Evolutionary conservation across 2,113 vertebrate species (phyloP).

Genomic region (Pseudorhombus dupliciocellatus): DNA sequence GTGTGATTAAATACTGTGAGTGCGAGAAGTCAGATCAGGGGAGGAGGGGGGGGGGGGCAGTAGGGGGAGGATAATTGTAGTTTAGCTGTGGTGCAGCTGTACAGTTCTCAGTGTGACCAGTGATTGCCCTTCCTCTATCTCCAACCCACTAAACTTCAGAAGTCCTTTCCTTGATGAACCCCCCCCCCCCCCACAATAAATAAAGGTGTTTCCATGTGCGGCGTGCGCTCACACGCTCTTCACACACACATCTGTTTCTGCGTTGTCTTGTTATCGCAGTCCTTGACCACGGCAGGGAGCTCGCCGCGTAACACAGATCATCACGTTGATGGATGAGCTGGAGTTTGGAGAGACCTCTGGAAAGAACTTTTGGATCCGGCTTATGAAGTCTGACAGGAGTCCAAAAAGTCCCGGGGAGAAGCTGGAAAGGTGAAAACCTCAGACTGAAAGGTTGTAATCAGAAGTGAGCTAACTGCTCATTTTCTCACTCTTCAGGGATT

Average conservation of each 20-base stretch:
- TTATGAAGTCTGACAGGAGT: conserved; percentile 57
- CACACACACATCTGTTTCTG: conserved; percentile 73
- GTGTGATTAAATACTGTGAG: conserved; percentile 58
- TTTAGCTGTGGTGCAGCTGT: background rate
- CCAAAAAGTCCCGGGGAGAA: conserved; percentile 48
- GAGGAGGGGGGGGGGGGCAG: background rate
- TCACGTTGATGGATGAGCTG: conserved; percentile 77
- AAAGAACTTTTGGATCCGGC: conserved; percentile 61
- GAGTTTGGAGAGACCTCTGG: conserved; percentile 64
- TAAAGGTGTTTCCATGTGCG: conserved; percentile 37
- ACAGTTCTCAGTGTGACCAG: conserved; percentile 9
- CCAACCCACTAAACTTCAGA: conserved; percentile 25
- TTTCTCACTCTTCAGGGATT: conserved; percentile 30
- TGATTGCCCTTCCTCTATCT: background rate
- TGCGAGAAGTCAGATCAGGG: conserved; percentile 46
- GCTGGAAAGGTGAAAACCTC: conserved; percentile 58
- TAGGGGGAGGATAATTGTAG: conserved; percentile 1
- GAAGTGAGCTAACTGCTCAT: conserved; percentile 18
- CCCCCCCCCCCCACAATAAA: background rate
- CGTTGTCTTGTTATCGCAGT: conserved; percentile 64
- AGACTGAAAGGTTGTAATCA: conserved; percentile 46
- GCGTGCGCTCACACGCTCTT: conserved; percentile 47
- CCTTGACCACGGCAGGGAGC: conserved; percentile 59
- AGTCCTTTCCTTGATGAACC: conserved; percentile 19
- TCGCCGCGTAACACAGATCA: conserved; percentile 52